phyloP scores from a whole-genome alignment of 2,797 vertebrate genomes.

The Diglossa cyanea region DNA sequence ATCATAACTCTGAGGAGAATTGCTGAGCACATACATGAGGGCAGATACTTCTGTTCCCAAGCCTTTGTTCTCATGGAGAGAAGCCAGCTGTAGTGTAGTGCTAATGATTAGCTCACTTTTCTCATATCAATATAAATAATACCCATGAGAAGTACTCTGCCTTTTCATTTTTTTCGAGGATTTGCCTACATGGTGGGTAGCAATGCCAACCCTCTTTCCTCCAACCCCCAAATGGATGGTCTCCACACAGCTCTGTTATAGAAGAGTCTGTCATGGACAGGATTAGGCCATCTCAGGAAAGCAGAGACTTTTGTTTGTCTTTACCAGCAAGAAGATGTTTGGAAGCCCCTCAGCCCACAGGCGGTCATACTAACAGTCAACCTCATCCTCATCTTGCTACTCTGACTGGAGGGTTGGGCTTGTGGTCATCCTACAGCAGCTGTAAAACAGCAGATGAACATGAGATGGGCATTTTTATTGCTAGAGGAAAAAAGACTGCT shows the following conservation, averaged over 20 bases:
- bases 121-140: not conserved
- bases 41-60: not conserved
- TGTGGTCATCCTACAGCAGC: not conserved
- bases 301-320: not conserved
- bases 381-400: not conserved
- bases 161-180: not conserved
- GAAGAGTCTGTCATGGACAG: not conserved
- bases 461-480: not conserved
- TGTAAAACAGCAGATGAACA: not conserved
- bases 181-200: not conserved
- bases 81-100: not conserved
- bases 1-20: not conserved
- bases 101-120: not conserved
- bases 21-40: not conserved
- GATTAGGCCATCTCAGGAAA: not conserved
- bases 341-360: not conserved
- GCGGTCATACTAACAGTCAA: not conserved
- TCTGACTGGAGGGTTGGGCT: not conserved
- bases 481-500: not conserved
- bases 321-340: not conserved
- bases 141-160: not conserved
- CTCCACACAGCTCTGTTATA: not conserved
- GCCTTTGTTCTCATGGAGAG: not conserved
- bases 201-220: not conserved
- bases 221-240: not conserved